phyloP scores from a whole-genome alignment of 1,140 invertebrate genomes.

The Heterodera carotae region DNA sequence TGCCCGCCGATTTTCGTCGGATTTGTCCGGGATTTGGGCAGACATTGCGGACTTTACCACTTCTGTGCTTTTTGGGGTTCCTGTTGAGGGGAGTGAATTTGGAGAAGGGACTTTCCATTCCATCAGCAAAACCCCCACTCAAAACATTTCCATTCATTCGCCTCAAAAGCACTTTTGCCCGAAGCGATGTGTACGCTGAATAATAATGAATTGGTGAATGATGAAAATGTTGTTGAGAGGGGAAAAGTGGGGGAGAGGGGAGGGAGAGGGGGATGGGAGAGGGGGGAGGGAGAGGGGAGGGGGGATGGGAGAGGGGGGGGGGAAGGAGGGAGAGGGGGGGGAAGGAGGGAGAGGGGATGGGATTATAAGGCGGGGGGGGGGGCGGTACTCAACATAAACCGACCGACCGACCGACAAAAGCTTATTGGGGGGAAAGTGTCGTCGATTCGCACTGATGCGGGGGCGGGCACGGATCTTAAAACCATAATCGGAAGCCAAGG shows the following conservation, averaged over 20 bases:
- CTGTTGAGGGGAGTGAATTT: background rate
- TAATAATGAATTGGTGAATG: slow-evolving; percentile 1
- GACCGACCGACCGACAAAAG: background rate
- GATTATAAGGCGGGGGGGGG: background rate
- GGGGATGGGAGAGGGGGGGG: too few species aligned
- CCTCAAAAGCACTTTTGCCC: background rate
- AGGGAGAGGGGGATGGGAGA: background rate
- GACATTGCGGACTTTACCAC: background rate
- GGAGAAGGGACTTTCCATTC: background rate
- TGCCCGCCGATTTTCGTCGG: background rate
- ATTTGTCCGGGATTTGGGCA: background rate
- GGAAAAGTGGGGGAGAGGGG: background rate
- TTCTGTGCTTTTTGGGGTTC: background rate
- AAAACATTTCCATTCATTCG: background rate
- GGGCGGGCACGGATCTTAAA: background rate
- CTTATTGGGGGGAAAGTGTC: background rate
- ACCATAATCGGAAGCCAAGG: background rate
- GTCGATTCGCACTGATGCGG: background rate
- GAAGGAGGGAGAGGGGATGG: background rate
- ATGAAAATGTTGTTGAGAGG: background rate
- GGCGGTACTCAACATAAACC: background rate
- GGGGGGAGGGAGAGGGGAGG: background rate
- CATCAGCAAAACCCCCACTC: slow-evolving; percentile 1
- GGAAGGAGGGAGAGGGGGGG: background rate
- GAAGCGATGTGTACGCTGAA: background rate